Conservation (phyloP, 1,140 invertebrate species). For the Drosophila yakuba region DNA sequence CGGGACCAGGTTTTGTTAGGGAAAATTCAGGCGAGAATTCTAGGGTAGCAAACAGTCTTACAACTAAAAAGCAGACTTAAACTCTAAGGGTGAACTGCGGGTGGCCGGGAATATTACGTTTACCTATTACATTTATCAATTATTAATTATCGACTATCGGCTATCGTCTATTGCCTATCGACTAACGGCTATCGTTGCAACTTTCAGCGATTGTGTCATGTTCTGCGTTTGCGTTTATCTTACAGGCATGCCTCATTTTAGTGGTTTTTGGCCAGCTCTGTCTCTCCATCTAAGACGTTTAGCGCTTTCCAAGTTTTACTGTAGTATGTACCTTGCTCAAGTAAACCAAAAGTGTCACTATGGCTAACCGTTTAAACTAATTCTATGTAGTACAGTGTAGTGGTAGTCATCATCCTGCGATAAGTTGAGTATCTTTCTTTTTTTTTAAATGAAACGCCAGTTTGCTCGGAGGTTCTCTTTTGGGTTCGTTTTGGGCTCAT, state of each 20-base stretch:
- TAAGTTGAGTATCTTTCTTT: constrained; percentile 27
- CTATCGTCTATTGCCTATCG: constrained; percentile 16
- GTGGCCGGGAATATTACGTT: constrained; percentile 32
- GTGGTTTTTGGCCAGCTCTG: constrained; percentile 55
- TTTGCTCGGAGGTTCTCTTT: constrained; percentile 74
- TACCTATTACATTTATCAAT: constrained; percentile 44
- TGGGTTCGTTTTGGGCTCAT: constrained; percentile 23
- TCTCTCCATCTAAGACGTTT: constrained; percentile 74
- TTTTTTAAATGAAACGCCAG: constrained; percentile 75
- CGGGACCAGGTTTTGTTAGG: not conserved
- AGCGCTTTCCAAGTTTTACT: constrained; percentile 77
- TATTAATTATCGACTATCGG: constrained; percentile 27
- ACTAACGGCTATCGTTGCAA: constrained; percentile 47
- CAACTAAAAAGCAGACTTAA: constrained; percentile 69
- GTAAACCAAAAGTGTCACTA: constrained; percentile 67
- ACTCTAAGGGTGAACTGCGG: constrained; percentile 30
- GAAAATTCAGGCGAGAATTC: constrained; percentile 42
- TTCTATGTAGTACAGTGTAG: constrained; percentile 70
- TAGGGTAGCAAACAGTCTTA: constrained; percentile 46
- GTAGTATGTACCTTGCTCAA: constrained; percentile 63
- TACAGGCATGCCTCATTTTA: constrained; percentile 69
- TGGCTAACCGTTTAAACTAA: constrained; percentile 68
- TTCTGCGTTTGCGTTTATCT: constrained; percentile 47
- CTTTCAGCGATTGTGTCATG: constrained; percentile 55
- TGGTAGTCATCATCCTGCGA: constrained; percentile 19